Conservation (phyloP, 2,113 vertebrate genomes). For the Heterochromis multidens region DNA sequence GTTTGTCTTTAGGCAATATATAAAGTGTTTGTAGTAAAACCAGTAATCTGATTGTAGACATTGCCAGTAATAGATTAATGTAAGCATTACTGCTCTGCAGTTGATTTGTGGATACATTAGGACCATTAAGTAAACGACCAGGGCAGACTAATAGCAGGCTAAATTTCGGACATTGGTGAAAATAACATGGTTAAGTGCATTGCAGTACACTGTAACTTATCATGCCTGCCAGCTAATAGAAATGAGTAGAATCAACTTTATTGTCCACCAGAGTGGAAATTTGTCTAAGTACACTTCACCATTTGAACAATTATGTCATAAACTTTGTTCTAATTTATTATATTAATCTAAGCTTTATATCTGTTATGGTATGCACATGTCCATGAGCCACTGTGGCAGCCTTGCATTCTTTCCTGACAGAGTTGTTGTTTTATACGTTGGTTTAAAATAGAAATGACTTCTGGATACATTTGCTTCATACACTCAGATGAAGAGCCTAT, state of each 20-base stretch:
- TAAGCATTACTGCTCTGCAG: constrained; percentile 34
- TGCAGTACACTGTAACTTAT: constrained; percentile 25
- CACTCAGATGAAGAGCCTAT: constrained; percentile 53
- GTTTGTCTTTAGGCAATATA: constrained; percentile 22
- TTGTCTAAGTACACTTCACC: background rate
- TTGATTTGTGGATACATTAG: constrained; percentile 69
- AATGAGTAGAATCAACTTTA: background rate
- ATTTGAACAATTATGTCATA: background rate
- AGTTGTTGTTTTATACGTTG: constrained; percentile 22
- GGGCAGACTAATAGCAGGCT: constrained; percentile 48
- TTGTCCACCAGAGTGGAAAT: background rate
- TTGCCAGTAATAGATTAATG: constrained; percentile 52
- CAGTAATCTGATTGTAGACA: constrained; percentile 50
- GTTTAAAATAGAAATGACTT: constrained; percentile 45
- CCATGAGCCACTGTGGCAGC: background rate
- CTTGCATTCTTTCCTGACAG: background rate
- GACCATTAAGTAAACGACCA: constrained; percentile 34
- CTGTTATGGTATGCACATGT: background rate
- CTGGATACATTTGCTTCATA: constrained; percentile 49
- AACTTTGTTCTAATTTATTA: background rate
- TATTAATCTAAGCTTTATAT: background rate
- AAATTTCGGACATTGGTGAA: constrained; percentile 49
- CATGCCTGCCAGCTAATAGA: background rate
- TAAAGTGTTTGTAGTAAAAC: constrained; percentile 7
- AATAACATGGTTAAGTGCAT: constrained; percentile 58